Evolutionary conservation across 2,888 invertebrate species (phyloP), one percentile per base, ranked within the genome.

Genomic region (Plebejus argus): DNA sequence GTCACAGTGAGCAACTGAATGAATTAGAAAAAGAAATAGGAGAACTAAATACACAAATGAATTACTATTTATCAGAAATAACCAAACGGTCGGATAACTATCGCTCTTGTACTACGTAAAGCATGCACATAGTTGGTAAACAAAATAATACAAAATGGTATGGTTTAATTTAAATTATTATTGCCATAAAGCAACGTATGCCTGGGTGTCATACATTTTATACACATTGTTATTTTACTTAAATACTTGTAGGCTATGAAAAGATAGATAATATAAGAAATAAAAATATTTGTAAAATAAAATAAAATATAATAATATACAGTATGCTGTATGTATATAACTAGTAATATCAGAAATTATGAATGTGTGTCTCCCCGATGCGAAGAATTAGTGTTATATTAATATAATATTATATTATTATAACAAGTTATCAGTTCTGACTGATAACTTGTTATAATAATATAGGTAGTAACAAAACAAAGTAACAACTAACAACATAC

Each of bases 11-110:
- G 76, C 93, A 94, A 78, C 88, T 97, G 20, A 93, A 91, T 78
- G 93, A 92, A 66, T 90, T 97, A 79, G 95, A 95, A 85, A 93
- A 90, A 76, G 94, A 95, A 85, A 95, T 97, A 78, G 95, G 95
- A 28, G 91, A 93, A 45, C 90, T 97, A 8, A 96, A 96, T 79
- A 86, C 85, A 1, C 93, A 95, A 86, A 97, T 97, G 96, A 95
- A 94, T 82, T 91, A 92, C 79, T 96, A 96, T 83, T 89, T 96
- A 70, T 91, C 89, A 39, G 95, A 95, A 84, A 96, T 96, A 78
- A 95, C 95, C 45, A 89, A 89, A 81, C 95, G 95, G 81, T 95
- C 96, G 71, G 95, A 95, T 82, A 88, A 92, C 80, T 96, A 96
- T 84, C 93, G 96, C 85, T 95, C 95, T 77, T 96, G 96, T 81